Evolutionary conservation across 2,888 invertebrate species (phyloP).

Genomic region (Theretra japonica): DNA sequence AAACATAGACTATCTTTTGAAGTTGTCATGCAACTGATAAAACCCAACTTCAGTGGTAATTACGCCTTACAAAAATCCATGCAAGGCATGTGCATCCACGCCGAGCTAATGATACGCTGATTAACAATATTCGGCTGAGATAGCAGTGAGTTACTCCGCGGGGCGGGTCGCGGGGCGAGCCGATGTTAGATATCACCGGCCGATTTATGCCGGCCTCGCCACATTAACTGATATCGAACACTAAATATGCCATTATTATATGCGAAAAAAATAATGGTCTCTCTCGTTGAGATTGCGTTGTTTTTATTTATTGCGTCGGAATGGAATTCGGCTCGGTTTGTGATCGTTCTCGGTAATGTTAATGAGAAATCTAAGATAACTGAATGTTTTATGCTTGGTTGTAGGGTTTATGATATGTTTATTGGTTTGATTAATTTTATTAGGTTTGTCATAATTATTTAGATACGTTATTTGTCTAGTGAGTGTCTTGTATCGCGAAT

Average conservation of each 20-base stretch:
- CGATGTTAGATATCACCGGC: conserved; percentile 79
- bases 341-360: conserved; percentile 9
- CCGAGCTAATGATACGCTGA: conserved; percentile 82
- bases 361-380: conserved; percentile 25
- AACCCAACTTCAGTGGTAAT: conserved; percentile 6
- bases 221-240: conserved; percentile 82
- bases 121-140: conserved; percentile 84
- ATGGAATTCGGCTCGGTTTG: conserved; percentile 57
- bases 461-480: no score
- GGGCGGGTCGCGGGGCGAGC: conserved; percentile 62
- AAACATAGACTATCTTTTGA: background rate
- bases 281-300: conserved; percentile 56
- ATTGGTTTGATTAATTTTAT: background rate
- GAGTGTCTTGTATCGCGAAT: no score
- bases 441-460: background rate
- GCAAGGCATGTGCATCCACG: conserved; percentile 52
- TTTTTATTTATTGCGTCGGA: conserved; percentile 72
- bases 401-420: background rate
- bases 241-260: conserved; percentile 84
- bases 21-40: conserved; percentile 29
- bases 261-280: conserved; percentile 80
- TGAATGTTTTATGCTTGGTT: conserved; percentile 26
- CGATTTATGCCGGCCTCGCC: conserved; percentile 79
- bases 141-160: conserved; percentile 80
- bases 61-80: conserved; percentile 35